A percentile compares a stretch with the other conserved stretches of the same genome.
Evolutionary conservation across 2,113 vertebrate genomes (phyloP).

Genomic region (Mormyrus iriodes): DNA sequence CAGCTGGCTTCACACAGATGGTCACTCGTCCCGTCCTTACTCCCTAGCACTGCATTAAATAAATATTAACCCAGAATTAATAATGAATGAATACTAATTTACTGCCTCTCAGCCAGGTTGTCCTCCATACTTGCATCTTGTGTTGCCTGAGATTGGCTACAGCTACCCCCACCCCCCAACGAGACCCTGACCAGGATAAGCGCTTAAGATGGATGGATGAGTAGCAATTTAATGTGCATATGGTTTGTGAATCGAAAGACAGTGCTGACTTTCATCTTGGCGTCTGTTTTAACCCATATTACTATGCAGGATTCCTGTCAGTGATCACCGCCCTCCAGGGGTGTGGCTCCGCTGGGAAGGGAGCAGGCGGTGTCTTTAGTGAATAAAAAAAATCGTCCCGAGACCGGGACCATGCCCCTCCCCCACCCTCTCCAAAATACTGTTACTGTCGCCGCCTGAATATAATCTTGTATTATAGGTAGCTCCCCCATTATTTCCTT

Average conservation of each 20-base stretch:
- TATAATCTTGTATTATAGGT: background rate
- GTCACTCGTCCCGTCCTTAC: background rate
- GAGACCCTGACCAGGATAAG: background rate
- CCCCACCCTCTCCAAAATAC: no score
- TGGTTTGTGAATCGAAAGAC: background rate
- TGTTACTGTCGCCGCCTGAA: background rate
- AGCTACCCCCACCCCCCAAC: background rate
- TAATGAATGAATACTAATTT: background rate
- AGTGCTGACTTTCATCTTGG: background rate
- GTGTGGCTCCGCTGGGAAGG: no score
- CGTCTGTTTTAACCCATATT: background rate
- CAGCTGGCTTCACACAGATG: background rate
- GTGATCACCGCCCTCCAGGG: background rate
- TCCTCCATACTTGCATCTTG: background rate
- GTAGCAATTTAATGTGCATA: background rate
- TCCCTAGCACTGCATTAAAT: background rate
- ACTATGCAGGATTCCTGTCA: background rate
- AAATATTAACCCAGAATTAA: background rate
- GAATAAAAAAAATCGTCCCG: no score
- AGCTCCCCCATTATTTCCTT: background rate
- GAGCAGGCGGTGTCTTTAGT: no score
- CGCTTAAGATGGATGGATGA: background rate
- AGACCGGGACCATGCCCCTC: no score
- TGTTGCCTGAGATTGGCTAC: background rate
- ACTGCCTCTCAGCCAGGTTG: background rate